phyloP scores from a whole-genome alignment of 2,113 vertebrate species.

The Lutjanus erythropterus region DNA sequence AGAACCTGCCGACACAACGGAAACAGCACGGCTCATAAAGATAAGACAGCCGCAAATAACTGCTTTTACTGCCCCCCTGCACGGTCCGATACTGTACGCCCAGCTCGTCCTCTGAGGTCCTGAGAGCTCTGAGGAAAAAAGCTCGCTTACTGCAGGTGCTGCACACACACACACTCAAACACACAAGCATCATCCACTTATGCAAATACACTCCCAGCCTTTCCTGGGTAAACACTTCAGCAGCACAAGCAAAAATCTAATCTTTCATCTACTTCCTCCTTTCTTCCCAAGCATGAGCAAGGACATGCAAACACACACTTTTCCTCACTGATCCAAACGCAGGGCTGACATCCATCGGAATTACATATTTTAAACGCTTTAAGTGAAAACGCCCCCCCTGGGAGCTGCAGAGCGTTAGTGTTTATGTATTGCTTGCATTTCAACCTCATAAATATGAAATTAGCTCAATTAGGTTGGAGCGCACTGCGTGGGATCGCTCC shows the following conservation, averaged over 20 bases:
- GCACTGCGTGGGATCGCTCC: slow-evolving; percentile 36
- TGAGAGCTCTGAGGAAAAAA: not conserved
- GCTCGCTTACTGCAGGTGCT: slow-evolving; percentile 29
- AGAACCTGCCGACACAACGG: slow-evolving; percentile 14
- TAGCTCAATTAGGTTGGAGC: slow-evolving; percentile 42
- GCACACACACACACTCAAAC: slow-evolving; percentile 6
- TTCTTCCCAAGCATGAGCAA: not conserved
- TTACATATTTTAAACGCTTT: not conserved
- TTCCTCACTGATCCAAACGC: not conserved
- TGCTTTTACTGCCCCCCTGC: slow-evolving; percentile 11
- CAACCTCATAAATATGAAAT: slow-evolving; percentile 68
- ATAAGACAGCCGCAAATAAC: slow-evolving; percentile 20
- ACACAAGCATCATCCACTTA: slow-evolving; percentile 8
- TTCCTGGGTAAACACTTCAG: slow-evolving; percentile 23
- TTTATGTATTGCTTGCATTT: slow-evolving; percentile 42
- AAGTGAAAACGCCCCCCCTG: not conserved
- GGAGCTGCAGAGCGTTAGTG: not conserved
- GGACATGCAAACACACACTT: not conserved
- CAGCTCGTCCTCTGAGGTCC: slow-evolving; percentile 1
- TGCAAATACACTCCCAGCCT: slow-evolving; percentile 15
- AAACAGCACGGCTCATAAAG: slow-evolving; percentile 12
- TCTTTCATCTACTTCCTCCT: not conserved
- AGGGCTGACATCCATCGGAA: not conserved
- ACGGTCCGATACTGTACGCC: not conserved
- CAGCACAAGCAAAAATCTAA: slow-evolving; percentile 5